Evolutionary conservation across 1,140 invertebrate species (phyloP).

Genomic region (Nomia melanderi): DNA sequence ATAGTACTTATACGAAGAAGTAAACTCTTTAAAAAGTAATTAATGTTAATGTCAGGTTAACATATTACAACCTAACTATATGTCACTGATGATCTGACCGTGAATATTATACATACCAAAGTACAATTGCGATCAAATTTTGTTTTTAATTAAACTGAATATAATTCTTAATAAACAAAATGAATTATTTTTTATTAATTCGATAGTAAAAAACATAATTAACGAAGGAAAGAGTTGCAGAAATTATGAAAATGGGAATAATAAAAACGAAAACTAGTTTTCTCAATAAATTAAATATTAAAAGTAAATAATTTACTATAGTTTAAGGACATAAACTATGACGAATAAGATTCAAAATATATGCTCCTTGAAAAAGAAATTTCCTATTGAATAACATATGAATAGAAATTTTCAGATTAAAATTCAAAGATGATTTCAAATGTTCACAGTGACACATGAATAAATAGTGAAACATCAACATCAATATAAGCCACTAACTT

Average conservation of each 20-base stretch:
- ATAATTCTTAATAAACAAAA: too few relatives aligned
- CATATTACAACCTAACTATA: background rate
- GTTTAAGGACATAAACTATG: background rate
- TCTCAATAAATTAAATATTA: background rate
- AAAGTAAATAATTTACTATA: background rate
- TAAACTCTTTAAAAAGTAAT: background rate
- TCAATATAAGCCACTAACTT: conserved; percentile 6
- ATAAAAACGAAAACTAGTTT: background rate
- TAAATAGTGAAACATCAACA: conserved; percentile 1
- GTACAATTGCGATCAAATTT: too few relatives aligned
- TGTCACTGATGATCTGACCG: background rate
- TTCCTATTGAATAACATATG: background rate
- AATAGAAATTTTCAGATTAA: background rate
- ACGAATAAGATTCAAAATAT: background rate
- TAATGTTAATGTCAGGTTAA: background rate
- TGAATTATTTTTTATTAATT: too few relatives aligned
- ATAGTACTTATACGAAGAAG: background rate
- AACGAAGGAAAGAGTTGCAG: too few relatives aligned
- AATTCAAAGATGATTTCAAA: background rate
- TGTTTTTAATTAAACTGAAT: too few relatives aligned
- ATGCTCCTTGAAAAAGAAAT: background rate
- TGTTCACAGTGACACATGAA: background rate
- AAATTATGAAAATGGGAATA: too few relatives aligned
- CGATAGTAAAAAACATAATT: too few relatives aligned
- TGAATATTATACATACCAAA: too few relatives aligned